Evolutionary conservation across 2,797 vertebrate genomes (phyloP).

Genomic region (Apogon hyalosoma): DNA sequence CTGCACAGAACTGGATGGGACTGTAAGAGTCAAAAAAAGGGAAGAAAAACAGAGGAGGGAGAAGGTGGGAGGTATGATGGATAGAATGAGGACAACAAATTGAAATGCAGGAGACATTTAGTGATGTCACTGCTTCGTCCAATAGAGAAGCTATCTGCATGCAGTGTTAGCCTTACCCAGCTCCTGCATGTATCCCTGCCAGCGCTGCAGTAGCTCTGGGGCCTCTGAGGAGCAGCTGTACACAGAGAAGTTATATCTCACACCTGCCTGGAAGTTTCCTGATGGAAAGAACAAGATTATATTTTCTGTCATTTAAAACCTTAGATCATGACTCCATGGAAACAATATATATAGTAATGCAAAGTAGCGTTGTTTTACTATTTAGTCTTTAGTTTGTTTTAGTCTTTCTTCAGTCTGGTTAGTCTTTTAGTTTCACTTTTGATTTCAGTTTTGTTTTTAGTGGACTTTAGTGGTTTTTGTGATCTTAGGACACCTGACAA

Average conservation of each 20-base stretch:
- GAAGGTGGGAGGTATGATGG: background rate
- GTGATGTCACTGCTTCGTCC: background rate
- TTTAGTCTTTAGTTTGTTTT: too few species aligned
- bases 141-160: background rate
- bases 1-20: slow-evolving; percentile 62
- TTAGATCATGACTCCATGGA: too few species aligned
- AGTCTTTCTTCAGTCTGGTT: too few species aligned
- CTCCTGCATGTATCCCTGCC: slow-evolving; percentile 80
- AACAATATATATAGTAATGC: too few species aligned
- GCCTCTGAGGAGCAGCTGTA: slow-evolving; percentile 74
- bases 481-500: too few species aligned
- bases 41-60: background rate
- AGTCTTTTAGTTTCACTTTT: too few species aligned
- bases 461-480: too few species aligned
- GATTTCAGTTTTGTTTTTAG: too few species aligned
- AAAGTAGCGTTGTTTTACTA: too few species aligned
- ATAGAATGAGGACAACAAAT: background rate
- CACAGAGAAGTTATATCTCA: slow-evolving; percentile 81
- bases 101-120: background rate
- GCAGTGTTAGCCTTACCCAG: slow-evolving; percentile 70
- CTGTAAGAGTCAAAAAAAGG: slow-evolving; percentile 45
- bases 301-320: background rate
- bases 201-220: slow-evolving; percentile 67
- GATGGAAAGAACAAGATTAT: slow-evolving; percentile 28
- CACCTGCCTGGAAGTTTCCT: slow-evolving; percentile 78